Evolutionary conservation across 2,113 vertebrate genomes (phyloP), one percentile per base, ranked within the genome.

Genomic region (Poeciliopsis prolifica): DNA sequence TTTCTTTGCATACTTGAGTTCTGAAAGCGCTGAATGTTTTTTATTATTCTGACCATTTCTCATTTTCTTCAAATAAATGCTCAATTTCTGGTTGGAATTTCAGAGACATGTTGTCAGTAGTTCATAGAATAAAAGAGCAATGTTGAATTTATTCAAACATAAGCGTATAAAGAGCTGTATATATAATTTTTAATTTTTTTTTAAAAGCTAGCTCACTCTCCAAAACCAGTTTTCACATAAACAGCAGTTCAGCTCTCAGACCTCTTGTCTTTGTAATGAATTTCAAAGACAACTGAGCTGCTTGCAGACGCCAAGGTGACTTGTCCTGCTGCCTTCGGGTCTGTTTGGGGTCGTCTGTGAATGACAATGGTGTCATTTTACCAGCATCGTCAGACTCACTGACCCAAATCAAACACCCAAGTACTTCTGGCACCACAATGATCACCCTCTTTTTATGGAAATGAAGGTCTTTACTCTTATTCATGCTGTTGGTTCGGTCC

Each of bases 301-400:
- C 91, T 91, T 89, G 86, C 81, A 83, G 81, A 68, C 65, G 26
- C 72, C 58, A 74, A 65, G 80, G 79, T 44, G 62, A 74, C 81
- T 82, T 61, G 73, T 79, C 76, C 79, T 75, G 90, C 75, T 65
- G 89, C 81, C 89, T 90, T 77, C 74, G 84, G 70, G 88, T 90
- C 89, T 90, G 78, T 29, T 51, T 81, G 74, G 66, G 58, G 58
- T n/a, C 80, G 76, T 88, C 78, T 92, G 87, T 92, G 86, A 87
- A 93, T 94, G 87, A 93, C 92, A 92, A 94, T 91, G 78, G 81
- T 42, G 78, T 83, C 83, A 89, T 51, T 77, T 82, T 70, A 81
- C 76, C 86, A 37, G 72, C 51, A 19, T 78, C 74, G 13, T 83
- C 87, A 82, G 74, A 42, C 75, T 71, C 26, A 5, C 82, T 63